Conservation (phyloP, 2,113 vertebrate species). For the Tringa solitaria region DNA sequence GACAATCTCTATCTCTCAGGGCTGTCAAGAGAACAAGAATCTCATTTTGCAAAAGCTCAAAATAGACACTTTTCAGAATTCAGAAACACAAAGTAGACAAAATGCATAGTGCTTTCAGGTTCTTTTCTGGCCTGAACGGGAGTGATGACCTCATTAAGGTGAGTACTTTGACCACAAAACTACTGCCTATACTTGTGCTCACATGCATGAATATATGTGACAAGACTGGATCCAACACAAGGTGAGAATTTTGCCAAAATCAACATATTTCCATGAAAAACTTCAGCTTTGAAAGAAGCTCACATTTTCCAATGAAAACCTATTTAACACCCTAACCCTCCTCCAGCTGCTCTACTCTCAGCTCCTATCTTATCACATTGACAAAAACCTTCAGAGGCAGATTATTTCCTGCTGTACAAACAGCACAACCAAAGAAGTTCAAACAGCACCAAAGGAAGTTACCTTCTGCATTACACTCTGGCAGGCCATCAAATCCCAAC, state of each 20-base stretch:
- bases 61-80: neutral
- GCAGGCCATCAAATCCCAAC: slow-evolving; percentile 76
- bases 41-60: neutral
- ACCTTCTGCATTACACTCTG: slow-evolving; percentile 92
- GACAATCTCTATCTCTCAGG: neutral
- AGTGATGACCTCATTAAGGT: neutral
- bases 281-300: neutral
- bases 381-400: neutral
- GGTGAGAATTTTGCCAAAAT: neutral
- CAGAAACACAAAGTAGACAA: neutral
- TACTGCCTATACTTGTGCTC: neutral
- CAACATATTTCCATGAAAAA: neutral
- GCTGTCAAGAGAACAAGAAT: slow-evolving; percentile 13
- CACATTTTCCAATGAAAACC: neutral
- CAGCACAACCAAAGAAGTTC: neutral
- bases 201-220: accelerated
- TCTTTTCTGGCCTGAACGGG: neutral
- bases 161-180: neutral
- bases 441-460: slow-evolving; percentile 2
- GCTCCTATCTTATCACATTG: neutral
- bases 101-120: neutral
- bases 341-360: neutral
- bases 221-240: neutral
- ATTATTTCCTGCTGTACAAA: neutral
- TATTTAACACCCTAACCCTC: neutral